These are phyloP conservation scores for Bombus consobrinus DNA, from an alignment of 1,140 invertebrate species.

Conservation along the genomic window DNA sequence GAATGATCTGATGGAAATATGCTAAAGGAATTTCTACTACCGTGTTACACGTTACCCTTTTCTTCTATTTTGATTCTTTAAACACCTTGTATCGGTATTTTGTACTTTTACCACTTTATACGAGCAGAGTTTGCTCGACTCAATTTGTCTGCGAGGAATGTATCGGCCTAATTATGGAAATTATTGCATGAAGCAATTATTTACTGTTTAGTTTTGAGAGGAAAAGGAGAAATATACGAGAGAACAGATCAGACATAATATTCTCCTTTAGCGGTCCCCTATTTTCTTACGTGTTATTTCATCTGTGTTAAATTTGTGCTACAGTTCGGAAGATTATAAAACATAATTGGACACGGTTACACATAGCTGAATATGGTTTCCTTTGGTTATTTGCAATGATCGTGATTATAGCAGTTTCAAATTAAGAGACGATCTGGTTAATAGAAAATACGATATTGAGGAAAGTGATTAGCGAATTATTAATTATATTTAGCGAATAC, in stretches of 20 bases:
- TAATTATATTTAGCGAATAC: too few species aligned
- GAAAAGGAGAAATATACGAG: background rate
- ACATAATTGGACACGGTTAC: too few species aligned
- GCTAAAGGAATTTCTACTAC: background rate
- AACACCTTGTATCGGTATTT: background rate
- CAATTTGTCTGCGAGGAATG: background rate
- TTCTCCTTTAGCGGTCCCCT: too few species aligned
- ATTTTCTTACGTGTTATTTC: too few species aligned
- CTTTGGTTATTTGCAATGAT: background rate
- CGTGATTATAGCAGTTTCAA: background rate
- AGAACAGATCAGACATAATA: too few species aligned
- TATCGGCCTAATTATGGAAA: background rate
- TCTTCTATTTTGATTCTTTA: background rate
- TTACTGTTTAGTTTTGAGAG: background rate
- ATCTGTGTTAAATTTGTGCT: too few species aligned
- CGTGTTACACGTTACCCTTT: background rate
- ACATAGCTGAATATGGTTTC: too few species aligned
- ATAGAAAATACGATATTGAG: too few species aligned
- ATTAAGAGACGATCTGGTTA: background rate
- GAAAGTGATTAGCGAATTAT: too few species aligned
- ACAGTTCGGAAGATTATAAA: too few species aligned
- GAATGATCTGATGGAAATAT: background rate
- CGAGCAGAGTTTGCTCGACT: background rate
- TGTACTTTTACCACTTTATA: background rate
- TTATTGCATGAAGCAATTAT: background rate